phyloP scores from a whole-genome alignment of 2,888 invertebrate genomes.

The Oscheius sp. region DNA sequence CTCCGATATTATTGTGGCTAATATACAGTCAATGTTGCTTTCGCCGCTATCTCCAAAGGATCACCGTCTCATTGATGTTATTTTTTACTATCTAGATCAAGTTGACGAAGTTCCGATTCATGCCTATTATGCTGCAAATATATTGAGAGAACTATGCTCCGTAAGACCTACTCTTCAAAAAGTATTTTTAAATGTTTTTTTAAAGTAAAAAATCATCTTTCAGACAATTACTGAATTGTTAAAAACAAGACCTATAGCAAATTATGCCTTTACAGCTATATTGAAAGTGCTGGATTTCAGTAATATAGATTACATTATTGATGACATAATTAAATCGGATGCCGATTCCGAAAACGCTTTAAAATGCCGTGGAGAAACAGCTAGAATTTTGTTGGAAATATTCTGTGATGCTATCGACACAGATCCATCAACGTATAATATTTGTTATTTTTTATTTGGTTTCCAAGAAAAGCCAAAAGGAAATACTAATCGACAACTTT shows the following conservation, averaged over 20 bases:
- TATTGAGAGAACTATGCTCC: conserved; percentile 50
- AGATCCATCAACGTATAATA: conserved; percentile 44
- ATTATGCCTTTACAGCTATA: conserved; percentile 7
- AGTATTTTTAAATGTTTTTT: not conserved
- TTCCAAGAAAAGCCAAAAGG: conserved; percentile 41
- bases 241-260: not conserved
- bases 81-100: conserved; percentile 56
- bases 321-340: conserved; percentile 28
- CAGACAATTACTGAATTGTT: conserved; percentile 31
- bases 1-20: conserved; percentile 58
- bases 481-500: conserved; percentile 10
- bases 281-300: conserved; percentile 20
- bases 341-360: conserved; percentile 37
- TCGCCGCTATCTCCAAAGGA: conserved; percentile 50
- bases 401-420: conserved; percentile 53
- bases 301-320: conserved; percentile 15
- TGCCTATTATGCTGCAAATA: conserved; percentile 11
- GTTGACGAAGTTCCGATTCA: conserved; percentile 34
- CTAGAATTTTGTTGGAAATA: conserved; percentile 61
- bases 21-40: conserved; percentile 63
- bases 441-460: conserved; percentile 54
- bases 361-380: conserved; percentile 62
- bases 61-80: conserved; percentile 48
- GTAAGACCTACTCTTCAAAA: conserved; percentile 56
- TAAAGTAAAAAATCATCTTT: not conserved